Evolutionary conservation across 1,140 invertebrate genomes (phyloP).

Genomic region (Glomeris maerens): DNA sequence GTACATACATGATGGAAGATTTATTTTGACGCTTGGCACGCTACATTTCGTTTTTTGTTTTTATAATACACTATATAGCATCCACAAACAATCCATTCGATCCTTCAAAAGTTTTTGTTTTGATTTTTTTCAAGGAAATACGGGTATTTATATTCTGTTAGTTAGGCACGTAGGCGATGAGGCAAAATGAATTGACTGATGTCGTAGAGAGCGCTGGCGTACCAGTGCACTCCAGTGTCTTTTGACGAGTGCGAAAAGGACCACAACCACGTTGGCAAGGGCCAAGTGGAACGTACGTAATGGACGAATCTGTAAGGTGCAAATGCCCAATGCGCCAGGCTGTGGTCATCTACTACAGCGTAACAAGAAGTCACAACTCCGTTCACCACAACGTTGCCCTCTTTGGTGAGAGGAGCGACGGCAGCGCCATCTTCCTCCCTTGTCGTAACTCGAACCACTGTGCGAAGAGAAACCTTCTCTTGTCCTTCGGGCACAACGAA

Average conservation of each 20-base stretch:
- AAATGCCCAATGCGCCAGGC: conserved; percentile 67
- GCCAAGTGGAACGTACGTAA: conserved; percentile 10
- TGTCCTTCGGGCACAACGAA: conserved; percentile 24
- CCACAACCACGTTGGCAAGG: conserved; percentile 13
- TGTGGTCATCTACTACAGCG: conserved; percentile 70
- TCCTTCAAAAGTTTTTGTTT: no score
- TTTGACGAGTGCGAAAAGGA: no score
- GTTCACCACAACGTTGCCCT: conserved; percentile 79
- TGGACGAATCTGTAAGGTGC: conserved; percentile 41
- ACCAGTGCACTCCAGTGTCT: conserved; percentile 64
- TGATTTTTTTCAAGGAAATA: no score
- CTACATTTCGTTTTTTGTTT: no score
- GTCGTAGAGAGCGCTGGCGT: conserved; percentile 59
- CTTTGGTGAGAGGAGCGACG: conserved; percentile 76
- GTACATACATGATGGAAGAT: no score
- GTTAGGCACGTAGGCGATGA: no score
- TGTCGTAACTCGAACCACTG: conserved; percentile 43
- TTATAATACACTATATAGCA: no score
- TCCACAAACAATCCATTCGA: no score
- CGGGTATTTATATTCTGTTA: no score
- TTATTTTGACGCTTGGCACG: no score
- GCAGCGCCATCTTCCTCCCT: conserved; percentile 51
- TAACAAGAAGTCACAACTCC: conserved; percentile 87
- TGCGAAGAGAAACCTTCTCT: conserved; percentile 33
- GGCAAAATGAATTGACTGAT: conserved; percentile 54